Percentiles rank a stretch among this genome's conserved stretches.
phyloP scores from a whole-genome alignment of 2,888 invertebrate genomes.

The Tupiocoris notatus region DNA sequence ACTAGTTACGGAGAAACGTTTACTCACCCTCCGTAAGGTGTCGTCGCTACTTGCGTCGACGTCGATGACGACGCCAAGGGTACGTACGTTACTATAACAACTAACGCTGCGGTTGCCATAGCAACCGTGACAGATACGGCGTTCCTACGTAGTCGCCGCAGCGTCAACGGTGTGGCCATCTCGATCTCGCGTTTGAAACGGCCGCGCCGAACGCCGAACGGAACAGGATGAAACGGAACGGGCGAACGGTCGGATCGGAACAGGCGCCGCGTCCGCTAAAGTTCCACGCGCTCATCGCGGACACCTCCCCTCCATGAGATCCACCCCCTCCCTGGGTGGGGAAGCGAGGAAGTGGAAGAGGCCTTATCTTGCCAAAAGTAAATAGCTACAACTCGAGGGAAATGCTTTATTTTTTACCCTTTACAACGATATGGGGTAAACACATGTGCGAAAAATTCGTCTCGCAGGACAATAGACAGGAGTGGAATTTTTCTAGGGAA shows the following conservation, averaged over 20 bases:
- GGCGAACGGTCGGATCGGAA: neutral
- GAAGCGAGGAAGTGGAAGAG: too few species aligned
- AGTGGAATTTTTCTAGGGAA: too few species aligned
- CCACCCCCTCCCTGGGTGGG: neutral
- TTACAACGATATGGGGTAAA: too few species aligned
- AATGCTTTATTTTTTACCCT: too few species aligned
- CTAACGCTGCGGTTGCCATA: neutral
- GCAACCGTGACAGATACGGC: neutral
- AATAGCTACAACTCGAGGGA: neutral
- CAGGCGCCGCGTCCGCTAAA: neutral
- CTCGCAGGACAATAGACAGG: too few species aligned
- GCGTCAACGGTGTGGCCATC: neutral
- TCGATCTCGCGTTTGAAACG: neutral
- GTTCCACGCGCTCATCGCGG: neutral
- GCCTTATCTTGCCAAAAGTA: neutral
- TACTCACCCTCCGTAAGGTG: neutral
- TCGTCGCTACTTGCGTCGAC: neutral
- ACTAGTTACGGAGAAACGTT: too few species aligned
- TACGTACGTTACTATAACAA: neutral
- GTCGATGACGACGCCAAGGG: neutral
- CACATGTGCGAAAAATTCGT: too few species aligned
- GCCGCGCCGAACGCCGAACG: neutral
- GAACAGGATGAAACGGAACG: neutral
- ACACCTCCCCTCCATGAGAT: neutral
- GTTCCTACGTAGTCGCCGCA: neutral